Percentiles rank a stretch among this genome's conserved stretches.
Conservation (phyloP, 2,797 vertebrate species). For the Sebastes diaconus region DNA sequence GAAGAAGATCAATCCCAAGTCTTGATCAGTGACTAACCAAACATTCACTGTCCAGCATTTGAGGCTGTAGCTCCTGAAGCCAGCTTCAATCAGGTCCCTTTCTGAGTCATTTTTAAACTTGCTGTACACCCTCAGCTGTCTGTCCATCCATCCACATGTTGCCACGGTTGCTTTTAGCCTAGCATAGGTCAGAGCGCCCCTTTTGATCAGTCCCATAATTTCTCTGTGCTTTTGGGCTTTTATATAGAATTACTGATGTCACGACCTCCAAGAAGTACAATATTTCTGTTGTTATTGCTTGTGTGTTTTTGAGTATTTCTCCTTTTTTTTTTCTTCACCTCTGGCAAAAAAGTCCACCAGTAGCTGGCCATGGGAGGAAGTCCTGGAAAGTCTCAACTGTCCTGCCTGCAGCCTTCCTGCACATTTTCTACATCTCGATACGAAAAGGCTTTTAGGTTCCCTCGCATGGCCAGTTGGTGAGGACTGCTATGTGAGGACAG, state of each 20-base stretch:
- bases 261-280: slow-evolving; percentile 4
- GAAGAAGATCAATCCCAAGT: neutral
- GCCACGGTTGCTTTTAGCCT: slow-evolving; percentile 35
- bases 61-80: neutral
- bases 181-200: neutral
- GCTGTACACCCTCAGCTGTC: neutral
- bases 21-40: neutral
- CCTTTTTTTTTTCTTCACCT: slow-evolving; percentile 7
- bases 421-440: neutral
- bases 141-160: slow-evolving; percentile 14
- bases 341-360: neutral
- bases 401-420: neutral
- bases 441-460: slow-evolving; percentile 5
- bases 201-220: slow-evolving; percentile 8
- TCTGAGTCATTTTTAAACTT: slow-evolving; percentile 8
- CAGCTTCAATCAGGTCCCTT: neutral
- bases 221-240: slow-evolving; percentile 40
- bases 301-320: slow-evolving; percentile 16
- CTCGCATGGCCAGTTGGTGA: slow-evolving; percentile 25
- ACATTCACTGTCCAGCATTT: slow-evolving; percentile 2
- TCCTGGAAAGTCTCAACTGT: slow-evolving; percentile 6
- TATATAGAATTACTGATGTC: slow-evolving; percentile 39
- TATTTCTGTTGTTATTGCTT: slow-evolving; percentile 23
- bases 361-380: slow-evolving; percentile 16
- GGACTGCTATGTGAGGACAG: neutral